phyloP scores from a whole-genome alignment of 2,797 vertebrate species.

The Pipistrellus pipistrellus region DNA sequence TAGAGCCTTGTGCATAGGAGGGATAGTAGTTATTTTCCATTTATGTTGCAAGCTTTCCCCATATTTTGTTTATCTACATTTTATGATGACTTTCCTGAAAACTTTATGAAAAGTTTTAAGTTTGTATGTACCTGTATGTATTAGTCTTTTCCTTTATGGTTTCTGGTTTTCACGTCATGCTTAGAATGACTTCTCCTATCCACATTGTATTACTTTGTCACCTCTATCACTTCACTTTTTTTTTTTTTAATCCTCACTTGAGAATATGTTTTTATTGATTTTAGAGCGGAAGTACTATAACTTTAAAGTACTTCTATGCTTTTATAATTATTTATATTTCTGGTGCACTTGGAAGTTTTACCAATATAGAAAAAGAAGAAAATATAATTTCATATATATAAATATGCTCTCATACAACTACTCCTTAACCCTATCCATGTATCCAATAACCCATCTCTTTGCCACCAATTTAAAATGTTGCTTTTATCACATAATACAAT shows the following conservation, averaged over 20 bases:
- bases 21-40: background rate
- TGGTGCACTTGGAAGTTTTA: background rate
- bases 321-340: slow-evolving; percentile 1
- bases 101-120: background rate
- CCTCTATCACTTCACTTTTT: background rate
- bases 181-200: background rate
- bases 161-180: background rate
- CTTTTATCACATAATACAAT: background rate
- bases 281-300: background rate
- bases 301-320: background rate
- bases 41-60: background rate
- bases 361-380: background rate
- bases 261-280: background rate
- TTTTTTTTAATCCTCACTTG: background rate
- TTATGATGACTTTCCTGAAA: background rate
- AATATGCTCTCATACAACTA: background rate
- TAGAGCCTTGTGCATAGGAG: background rate
- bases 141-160: background rate
- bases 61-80: slow-evolving; percentile 26
- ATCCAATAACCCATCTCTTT: background rate
- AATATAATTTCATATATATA: background rate
- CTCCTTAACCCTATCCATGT: background rate
- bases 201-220: background rate
- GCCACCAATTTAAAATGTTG: background rate
- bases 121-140: background rate